Percentiles rank a stretch among this genome's conserved stretches.
phyloP scores from a whole-genome alignment of 2,888 invertebrate species.

The Phasia obesa region DNA sequence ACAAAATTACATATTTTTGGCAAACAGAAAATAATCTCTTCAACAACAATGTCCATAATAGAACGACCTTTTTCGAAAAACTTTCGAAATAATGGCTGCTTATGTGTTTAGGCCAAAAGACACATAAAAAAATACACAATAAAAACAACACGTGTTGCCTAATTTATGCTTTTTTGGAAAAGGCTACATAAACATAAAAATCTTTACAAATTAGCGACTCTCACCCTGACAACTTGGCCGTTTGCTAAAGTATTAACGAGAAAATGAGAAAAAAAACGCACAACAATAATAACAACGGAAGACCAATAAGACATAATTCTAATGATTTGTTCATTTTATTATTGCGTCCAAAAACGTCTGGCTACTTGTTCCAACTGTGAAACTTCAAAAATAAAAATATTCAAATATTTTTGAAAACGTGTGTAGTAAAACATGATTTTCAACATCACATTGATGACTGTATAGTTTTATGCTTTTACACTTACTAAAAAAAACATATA shows the following conservation, averaged over 20 bases:
- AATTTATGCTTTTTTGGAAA: neutral
- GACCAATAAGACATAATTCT: constrained; percentile 18
- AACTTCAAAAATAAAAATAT: too few relatives aligned
- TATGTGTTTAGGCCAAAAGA: neutral
- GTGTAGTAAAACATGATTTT: too few relatives aligned
- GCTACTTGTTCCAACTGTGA: too few relatives aligned
- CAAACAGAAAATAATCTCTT: neutral
- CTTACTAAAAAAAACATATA: too few relatives aligned
- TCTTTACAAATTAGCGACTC: constrained; percentile 41
- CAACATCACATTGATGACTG: too few relatives aligned
- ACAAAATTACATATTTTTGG: neutral
- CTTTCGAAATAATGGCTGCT: too few relatives aligned
- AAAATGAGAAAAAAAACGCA: neutral
- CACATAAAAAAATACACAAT: constrained; percentile 4
- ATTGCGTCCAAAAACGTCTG: constrained; percentile 14
- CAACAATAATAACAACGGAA: constrained; percentile 13
- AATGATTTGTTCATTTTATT: constrained; percentile 5
- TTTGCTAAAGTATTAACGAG: constrained; percentile 26
- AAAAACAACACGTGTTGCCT: constrained; percentile 17
- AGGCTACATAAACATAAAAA: constrained; percentile 10
- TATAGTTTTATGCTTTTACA: too few relatives aligned
- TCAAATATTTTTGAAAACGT: too few relatives aligned
- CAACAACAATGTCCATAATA: too few relatives aligned
- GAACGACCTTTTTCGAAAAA: too few relatives aligned
- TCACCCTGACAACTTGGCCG: constrained; percentile 45